phyloP scores from a whole-genome alignment of 64 coral and sea anemone species.

The Stichodactyla mertensii region DNA sequence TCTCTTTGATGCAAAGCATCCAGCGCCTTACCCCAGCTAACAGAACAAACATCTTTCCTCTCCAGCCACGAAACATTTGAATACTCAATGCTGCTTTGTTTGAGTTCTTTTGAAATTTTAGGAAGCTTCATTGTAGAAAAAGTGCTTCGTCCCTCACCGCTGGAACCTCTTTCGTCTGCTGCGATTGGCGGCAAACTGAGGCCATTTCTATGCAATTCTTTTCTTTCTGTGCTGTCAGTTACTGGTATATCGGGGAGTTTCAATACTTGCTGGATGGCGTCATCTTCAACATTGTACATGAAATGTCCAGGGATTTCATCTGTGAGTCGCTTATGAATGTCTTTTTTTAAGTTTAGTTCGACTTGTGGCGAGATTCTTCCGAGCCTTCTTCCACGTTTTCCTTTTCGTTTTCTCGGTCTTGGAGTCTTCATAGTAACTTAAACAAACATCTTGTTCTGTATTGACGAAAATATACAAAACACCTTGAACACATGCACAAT shows the following conservation, averaged over 20 bases:
- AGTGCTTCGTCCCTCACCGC: conserved; percentile 19
- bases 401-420: conserved; percentile 41
- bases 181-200: conserved; percentile 66
- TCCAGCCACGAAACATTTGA: conserved; percentile 52
- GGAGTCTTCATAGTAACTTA: conserved; percentile 50
- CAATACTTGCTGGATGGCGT: conserved; percentile 70
- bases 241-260: conserved; percentile 76
- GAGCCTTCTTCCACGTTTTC: conserved; percentile 45
- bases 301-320: conserved; percentile 64
- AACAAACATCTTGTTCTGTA: neutral
- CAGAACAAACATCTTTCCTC: conserved; percentile 39
- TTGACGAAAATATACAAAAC: neutral
- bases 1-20: conserved; percentile 65
- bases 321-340: conserved; percentile 28
- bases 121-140: conserved; percentile 59
- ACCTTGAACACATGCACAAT: neutral
- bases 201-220: conserved; percentile 25
- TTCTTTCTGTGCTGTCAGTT: conserved; percentile 15
- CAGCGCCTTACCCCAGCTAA: conserved; percentile 81
- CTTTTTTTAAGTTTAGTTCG: conserved; percentile 21
- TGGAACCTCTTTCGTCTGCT: conserved; percentile 40
- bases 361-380: conserved; percentile 44
- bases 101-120: conserved; percentile 47
- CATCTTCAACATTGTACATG: conserved; percentile 66
- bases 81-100: neutral